Conservation (phyloP, 1,140 invertebrate genomes). For the Lepidurus packardi region DNA sequence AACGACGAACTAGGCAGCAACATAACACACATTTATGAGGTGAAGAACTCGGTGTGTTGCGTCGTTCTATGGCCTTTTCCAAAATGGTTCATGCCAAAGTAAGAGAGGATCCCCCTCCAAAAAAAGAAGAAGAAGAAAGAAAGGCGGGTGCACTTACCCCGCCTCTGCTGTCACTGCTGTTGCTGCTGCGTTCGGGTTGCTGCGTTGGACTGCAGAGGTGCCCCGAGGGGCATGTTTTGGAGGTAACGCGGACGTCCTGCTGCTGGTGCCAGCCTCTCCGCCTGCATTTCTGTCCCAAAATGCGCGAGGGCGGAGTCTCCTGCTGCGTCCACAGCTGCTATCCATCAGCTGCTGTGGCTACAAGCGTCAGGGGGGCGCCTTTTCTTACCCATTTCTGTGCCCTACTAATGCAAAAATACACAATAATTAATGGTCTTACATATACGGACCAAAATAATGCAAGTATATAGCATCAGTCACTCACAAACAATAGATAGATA, state of each 20-base stretch:
- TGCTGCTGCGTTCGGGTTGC: conserved; percentile 5
- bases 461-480: conserved; percentile 6
- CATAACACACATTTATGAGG: neutral
- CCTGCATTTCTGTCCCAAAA: conserved; percentile 10
- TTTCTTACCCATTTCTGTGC: conserved; percentile 22
- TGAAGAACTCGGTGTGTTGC: neutral
- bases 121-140: neutral
- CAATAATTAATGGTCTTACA: conserved; percentile 17
- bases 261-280: conserved; percentile 15
- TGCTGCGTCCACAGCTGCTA: conserved; percentile 17
- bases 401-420: conserved; percentile 19
- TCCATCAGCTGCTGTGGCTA: conserved; percentile 20
- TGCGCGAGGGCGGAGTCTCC: conserved; percentile 19
- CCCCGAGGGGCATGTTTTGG: conserved; percentile 16
- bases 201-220: conserved; percentile 16
- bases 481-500: neutral
- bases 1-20: conserved; percentile 1
- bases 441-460: neutral
- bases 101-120: neutral
- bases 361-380: conserved; percentile 16
- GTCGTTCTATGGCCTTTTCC: neutral
- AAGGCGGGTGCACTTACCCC: conserved; percentile 12
- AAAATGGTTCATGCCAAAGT: neutral
- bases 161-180: conserved; percentile 1
- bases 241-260: conserved; percentile 20